Evolutionary conservation across 2,888 invertebrate species (phyloP).

Genomic region (Cryptocephalus moraei): DNA sequence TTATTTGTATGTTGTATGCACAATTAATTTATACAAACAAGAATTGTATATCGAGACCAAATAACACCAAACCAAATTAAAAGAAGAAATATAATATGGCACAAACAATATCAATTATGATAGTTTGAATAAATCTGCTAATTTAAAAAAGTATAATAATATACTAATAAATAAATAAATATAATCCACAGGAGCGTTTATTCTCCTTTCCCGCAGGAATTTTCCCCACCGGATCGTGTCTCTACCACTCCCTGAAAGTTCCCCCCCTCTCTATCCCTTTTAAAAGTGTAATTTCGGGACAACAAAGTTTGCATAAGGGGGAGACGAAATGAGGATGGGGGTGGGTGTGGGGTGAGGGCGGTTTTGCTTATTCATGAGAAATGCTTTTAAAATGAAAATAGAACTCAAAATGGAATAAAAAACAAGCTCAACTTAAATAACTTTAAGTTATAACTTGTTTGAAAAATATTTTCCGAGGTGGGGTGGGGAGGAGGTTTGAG

Average conservation of each 20-base stretch:
- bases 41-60: no score
- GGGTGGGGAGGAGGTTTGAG: no score
- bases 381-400: constrained; percentile 37
- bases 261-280: constrained; percentile 5
- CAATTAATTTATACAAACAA: no score
- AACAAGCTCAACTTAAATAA: constrained; percentile 34
- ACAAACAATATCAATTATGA: no score
- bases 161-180: no score
- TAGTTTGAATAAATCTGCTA: no score
- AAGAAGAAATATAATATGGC: no score
- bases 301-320: constrained; percentile 30
- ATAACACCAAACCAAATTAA: no score
- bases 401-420: constrained; percentile 34
- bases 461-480: constrained; percentile 20
- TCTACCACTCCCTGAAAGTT: constrained; percentile 6
- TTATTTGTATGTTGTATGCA: no score
- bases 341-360: constrained; percentile 16
- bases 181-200: no score
- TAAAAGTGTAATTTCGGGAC: constrained; percentile 30
- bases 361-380: constrained; percentile 37
- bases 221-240: constrained; percentile 3
- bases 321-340: constrained; percentile 13
- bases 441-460: constrained; percentile 34
- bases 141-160: no score
- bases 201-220: neutral